These are phyloP conservation scores for Lophura nycthemera DNA, from an alignment of 2,113 vertebrate species.

Conservation along the genomic window DNA sequence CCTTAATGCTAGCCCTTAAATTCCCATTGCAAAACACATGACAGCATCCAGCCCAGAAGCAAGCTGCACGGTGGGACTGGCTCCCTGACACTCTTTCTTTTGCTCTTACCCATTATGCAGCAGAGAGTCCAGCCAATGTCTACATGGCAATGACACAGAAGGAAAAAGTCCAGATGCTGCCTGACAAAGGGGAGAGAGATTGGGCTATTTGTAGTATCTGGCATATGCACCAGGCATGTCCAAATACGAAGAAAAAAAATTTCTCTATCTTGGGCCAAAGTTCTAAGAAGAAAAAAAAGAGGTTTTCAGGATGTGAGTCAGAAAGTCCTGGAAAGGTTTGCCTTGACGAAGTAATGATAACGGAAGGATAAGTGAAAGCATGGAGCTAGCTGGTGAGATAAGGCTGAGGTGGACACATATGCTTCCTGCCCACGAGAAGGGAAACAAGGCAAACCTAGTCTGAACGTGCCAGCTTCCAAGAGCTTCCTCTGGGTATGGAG, in stretches of 20 bases:
- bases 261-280: background rate
- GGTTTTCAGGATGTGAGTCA: background rate
- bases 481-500: background rate
- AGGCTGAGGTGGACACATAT: background rate
- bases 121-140: background rate
- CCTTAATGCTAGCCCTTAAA: background rate
- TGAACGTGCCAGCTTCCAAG: background rate
- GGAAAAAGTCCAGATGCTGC: background rate
- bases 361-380: background rate
- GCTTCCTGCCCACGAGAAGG: background rate
- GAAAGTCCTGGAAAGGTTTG: background rate
- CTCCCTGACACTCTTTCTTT: background rate
- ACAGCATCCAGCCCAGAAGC: background rate
- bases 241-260: background rate
- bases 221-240: background rate
- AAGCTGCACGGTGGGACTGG: background rate
- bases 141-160: background rate
- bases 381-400: background rate
- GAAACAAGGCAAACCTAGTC: background rate
- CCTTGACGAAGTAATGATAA: background rate
- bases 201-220: slow-evolving; percentile 24
- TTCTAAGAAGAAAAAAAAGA: background rate
- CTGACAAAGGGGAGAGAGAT: background rate
- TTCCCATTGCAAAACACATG: background rate
- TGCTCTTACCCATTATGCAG: background rate